A percentile compares a stretch with the other conserved stretches of the same genome.
phyloP scores from a whole-genome alignment of 2,888 invertebrate genomes.

The Himalopsyche tibetana region DNA sequence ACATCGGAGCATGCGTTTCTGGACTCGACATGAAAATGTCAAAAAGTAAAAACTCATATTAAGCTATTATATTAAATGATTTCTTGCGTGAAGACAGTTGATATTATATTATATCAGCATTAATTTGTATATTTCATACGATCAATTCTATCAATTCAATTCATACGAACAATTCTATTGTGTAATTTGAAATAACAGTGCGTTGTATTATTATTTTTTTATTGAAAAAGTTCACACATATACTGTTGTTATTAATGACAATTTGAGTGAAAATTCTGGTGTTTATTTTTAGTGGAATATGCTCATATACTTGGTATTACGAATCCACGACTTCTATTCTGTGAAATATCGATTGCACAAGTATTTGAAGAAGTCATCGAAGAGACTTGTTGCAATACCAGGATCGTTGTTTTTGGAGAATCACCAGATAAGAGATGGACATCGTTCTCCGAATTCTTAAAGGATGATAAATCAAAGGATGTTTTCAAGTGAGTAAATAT shows the following conservation, averaged over 20 bases:
- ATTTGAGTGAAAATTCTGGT: background rate
- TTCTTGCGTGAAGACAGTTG: no score
- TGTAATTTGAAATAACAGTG: no score
- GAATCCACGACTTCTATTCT: conserved; percentile 68
- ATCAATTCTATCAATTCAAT: no score
- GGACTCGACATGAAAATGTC: conserved; percentile 68
- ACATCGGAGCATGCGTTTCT: conserved; percentile 67
- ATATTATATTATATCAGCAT: no score
- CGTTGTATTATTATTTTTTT: no score
- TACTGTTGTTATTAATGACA: no score
- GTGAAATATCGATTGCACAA: conserved; percentile 66
- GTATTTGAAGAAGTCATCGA: conserved; percentile 67
- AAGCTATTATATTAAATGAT: no score
- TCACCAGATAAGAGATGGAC: conserved; percentile 58
- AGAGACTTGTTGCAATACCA: conserved; percentile 65
- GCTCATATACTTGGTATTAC: conserved; percentile 67
- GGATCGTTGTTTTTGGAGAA: conserved; percentile 68
- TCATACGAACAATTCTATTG: no score
- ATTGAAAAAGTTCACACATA: no score
- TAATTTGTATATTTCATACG: no score
- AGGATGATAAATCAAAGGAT: background rate
- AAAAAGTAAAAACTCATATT: conserved; percentile 49
- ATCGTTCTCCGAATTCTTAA: conserved; percentile 17
- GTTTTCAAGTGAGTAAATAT: no score
- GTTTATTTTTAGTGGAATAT: conserved; percentile 66